phyloP scores from a whole-genome alignment of 2,888 invertebrate genomes.

The Melanostoma mellinum region DNA sequence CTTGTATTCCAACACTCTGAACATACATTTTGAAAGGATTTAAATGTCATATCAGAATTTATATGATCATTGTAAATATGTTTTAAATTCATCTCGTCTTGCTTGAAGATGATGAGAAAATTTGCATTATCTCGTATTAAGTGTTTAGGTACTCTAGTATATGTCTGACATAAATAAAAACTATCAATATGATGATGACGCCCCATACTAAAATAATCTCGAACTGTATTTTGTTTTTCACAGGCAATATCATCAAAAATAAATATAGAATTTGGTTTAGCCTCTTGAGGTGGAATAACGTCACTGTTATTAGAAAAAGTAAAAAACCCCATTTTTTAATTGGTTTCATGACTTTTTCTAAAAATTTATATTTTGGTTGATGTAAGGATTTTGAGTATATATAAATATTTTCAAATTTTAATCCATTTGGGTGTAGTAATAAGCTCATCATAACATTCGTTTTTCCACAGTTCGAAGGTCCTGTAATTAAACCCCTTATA shows the following conservation, averaged over 20 bases:
- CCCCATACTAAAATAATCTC: constrained; percentile 76
- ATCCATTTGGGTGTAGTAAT: constrained; percentile 76
- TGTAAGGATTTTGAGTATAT: constrained; percentile 76
- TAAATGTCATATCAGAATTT: too few relatives aligned
- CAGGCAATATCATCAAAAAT: constrained; percentile 80
- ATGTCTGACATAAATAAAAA: constrained; percentile 78
- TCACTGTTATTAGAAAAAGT: constrained; percentile 65
- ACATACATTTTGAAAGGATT: too few relatives aligned
- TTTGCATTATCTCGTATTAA: too few relatives aligned
- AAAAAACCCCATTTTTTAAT: constrained; percentile 57
- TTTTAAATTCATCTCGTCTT: too few relatives aligned
- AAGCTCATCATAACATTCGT: constrained; percentile 77
- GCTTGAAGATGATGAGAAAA: too few relatives aligned
- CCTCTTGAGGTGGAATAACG: constrained; percentile 58
- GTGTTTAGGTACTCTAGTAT: too few relatives aligned
- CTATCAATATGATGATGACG: constrained; percentile 77
- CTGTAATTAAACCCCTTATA: constrained; percentile 75
- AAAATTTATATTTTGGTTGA: constrained; percentile 75
- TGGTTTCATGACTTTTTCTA: constrained; percentile 64
- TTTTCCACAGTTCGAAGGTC: constrained; percentile 79
- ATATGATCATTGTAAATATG: too few relatives aligned
- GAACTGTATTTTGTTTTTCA: constrained; percentile 76
- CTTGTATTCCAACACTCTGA: too few relatives aligned
- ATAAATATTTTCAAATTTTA: constrained; percentile 79
- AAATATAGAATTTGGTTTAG: constrained; percentile 76